These are phyloP conservation scores for Celastrina argiolus DNA, from an alignment of 2,888 invertebrate genomes.

Conservation along the genomic window DNA sequence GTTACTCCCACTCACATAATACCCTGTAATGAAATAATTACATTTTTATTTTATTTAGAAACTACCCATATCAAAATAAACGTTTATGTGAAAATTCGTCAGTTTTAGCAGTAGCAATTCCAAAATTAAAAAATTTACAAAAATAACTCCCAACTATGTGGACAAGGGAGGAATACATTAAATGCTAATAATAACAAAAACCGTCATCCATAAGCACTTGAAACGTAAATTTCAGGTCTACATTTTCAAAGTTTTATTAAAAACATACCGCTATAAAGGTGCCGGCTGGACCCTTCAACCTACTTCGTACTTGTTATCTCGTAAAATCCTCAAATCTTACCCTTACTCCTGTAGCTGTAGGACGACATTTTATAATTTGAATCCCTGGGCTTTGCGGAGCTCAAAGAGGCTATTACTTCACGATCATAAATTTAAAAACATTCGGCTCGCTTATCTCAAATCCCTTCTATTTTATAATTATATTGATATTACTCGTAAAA, in stretches of 20 bases:
- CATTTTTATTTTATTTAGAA: no score
- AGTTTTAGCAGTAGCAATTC: no score
- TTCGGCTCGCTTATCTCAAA: slow-evolving; percentile 9
- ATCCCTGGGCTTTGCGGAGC: neutral
- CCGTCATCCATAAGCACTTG: neutral
- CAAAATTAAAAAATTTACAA: no score
- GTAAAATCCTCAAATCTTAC: slow-evolving; percentile 4
- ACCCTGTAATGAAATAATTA: no score
- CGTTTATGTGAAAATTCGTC: no score
- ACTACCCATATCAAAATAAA: no score
- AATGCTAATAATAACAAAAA: neutral
- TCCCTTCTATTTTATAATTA: slow-evolving; percentile 6
- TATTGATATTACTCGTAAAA: neutral
- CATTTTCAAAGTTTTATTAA: slow-evolving; percentile 1
- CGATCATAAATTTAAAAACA: slow-evolving; percentile 6
- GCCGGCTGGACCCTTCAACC: neutral
- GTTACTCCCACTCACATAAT: no score
- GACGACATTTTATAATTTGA: slow-evolving; percentile 11
- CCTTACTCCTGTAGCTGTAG: neutral
- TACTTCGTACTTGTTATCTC: slow-evolving; percentile 3
- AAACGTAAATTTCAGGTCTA: neutral
- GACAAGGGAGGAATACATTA: no score
- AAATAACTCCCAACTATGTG: no score
- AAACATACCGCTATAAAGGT: slow-evolving; percentile 1
- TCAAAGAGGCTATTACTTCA: neutral